phyloP scores from a whole-genome alignment of 2,113 vertebrate species.

The Vulpes lagopus region DNA sequence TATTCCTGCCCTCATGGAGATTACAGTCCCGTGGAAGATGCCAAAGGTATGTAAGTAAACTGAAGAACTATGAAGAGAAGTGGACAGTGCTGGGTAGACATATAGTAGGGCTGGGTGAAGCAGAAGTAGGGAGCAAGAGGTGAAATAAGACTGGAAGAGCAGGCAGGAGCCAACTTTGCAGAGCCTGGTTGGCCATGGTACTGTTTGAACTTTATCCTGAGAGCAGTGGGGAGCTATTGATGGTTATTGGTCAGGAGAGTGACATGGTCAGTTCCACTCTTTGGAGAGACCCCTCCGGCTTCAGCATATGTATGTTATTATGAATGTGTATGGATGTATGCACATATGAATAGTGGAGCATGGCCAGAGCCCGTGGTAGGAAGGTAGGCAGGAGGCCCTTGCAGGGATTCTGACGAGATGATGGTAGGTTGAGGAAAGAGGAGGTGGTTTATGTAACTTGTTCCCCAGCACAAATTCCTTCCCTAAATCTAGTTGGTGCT shows the following conservation, averaged over 20 bases:
- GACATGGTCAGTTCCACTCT: neutral
- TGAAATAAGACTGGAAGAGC: neutral
- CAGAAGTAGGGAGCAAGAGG: neutral
- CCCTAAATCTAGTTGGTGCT: neutral
- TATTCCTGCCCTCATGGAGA: neutral
- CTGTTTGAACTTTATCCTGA: neutral
- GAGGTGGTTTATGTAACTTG: rapidly evolving
- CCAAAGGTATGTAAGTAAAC: neutral
- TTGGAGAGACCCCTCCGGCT: neutral
- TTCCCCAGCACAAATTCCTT: neutral
- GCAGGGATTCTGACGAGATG: neutral
- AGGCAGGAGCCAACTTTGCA: neutral
- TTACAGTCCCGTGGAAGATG: neutral
- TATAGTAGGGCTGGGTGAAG: neutral
- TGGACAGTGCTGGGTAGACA: neutral
- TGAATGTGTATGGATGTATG: neutral
- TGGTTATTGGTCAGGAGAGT: neutral
- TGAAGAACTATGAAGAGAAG: neutral
- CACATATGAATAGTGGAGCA: rapidly evolving
- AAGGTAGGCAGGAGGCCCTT: neutral
- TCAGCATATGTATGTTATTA: neutral
- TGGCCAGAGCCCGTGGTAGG: neutral
- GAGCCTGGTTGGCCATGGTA: neutral
- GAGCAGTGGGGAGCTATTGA: neutral
- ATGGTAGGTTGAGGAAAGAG: neutral